Base-by-base conservation (phyloP, 1,140 invertebrate genomes). In the Pissodes strobi region DNA sequence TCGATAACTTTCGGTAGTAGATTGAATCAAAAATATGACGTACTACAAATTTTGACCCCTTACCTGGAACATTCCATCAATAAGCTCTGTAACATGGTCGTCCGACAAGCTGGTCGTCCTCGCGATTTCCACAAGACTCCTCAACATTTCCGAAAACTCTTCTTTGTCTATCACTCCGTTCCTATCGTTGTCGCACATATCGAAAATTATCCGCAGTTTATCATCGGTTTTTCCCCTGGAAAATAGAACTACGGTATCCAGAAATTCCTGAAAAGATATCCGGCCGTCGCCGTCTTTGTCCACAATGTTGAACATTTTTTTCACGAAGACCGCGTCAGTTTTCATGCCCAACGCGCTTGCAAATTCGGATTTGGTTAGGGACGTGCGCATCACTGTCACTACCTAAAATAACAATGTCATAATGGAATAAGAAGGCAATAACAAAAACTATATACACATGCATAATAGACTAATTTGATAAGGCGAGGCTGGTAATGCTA, bases 301-400 rank as follows among this genome's bases (percentile, higher is more conserved):
- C 0, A 98, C 95, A 69, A 98, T 95, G 70, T 96, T 96, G 76
- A 99, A 99, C 96, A 99, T 99, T 80, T 98, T 94, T 68, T 95
- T 91, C 0, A 99, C 96, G 79, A 99, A 99, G 10, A 99, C 89
- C 19, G 95, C 96, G 75, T 97, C 92, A 0, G 91, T 82, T 79
- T 94, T 94, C 94, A 99, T 98, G 15, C 96, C 97, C 2, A 99
- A 81, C 0, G 97, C 97, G 59, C 91, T 93, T 0, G 97, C 97
- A 80, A 99, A 99, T 80, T 99, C 97, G 30, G 90, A 87, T 80
- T 96, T 94, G 0, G 94, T 95, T 41, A 98, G 79, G 1, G 93
- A 94, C 0, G 94, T 97, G 43, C 93, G 81, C 94, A 97, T 97
- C 0, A 95, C 94, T 60, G 94, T 94, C 51, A 90, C 86, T 0